A percentile compares a stretch with the other conserved stretches of the same genome.
phyloP scores from a whole-genome alignment of 2,797 vertebrate genomes.

The Apogon talboti region DNA sequence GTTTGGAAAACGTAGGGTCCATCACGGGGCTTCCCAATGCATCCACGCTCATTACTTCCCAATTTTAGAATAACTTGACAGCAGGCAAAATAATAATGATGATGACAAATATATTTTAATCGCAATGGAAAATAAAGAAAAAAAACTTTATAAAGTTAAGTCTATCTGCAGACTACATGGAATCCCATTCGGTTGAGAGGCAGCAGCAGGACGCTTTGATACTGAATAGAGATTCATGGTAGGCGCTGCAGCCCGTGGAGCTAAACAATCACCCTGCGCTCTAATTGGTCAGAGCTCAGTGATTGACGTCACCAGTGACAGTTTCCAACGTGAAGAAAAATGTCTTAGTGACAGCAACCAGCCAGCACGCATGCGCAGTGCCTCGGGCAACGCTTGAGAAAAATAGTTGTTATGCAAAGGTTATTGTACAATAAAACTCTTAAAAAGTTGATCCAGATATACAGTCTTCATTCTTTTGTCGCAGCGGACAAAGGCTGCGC shows the following conservation, averaged over 20 bases:
- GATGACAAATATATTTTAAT: constrained; percentile 90
- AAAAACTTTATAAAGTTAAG: constrained; percentile 85
- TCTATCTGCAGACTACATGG: constrained; percentile 91
- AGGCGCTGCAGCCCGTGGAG: constrained; percentile 88
- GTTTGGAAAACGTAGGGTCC: constrained; percentile 93
- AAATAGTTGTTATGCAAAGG: constrained; percentile 84
- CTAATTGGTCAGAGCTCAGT: constrained; percentile 90
- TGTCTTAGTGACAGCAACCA: constrained; percentile 83
- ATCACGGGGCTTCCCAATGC: constrained; percentile 90
- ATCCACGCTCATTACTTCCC: constrained; percentile 91
- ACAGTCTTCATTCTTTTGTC: constrained; percentile 53
- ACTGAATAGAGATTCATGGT: constrained; percentile 94
- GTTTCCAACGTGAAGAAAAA: constrained; percentile 88
- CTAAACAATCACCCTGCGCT: constrained; percentile 89
- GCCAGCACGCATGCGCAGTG: constrained; percentile 86
- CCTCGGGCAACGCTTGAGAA: constrained; percentile 67
- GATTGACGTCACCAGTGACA: constrained; percentile 94
- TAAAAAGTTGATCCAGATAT: constrained; percentile 75
- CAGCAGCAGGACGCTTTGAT: constrained; percentile 93
- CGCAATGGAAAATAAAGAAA: constrained; percentile 82
- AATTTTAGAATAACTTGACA: constrained; percentile 92
- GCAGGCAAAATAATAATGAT: constrained; percentile 90
- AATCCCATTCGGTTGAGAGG: constrained; percentile 90
- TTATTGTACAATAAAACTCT: constrained; percentile 80
- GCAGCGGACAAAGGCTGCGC: constrained; percentile 55